Evolutionary conservation across 2,888 invertebrate genomes (phyloP).

Genomic region (Phortica magna): DNA sequence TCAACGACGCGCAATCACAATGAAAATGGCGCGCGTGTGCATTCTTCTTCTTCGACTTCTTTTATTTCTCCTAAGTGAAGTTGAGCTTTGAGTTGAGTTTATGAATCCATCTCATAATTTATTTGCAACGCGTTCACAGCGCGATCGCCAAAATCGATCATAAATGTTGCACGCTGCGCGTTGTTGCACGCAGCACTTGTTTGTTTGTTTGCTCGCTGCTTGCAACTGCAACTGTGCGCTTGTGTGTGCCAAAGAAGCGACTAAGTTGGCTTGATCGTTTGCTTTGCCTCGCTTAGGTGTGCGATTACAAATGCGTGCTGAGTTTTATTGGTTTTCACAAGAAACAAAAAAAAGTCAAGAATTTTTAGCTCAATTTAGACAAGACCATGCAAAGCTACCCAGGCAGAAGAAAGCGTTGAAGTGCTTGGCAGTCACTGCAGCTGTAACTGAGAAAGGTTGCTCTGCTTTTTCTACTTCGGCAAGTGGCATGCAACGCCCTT

Average conservation of each 20-base stretch:
- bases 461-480: too few species aligned
- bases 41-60: conserved; percentile 12
- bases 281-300: background rate
- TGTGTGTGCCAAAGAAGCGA: background rate
- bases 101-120: conserved; percentile 47
- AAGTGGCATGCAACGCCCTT: too few species aligned
- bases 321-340: background rate
- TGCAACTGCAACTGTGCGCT: background rate
- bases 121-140: conserved; percentile 48
- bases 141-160: conserved; percentile 48
- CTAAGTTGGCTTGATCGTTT: background rate
- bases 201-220: background rate
- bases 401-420: too few species aligned
- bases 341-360: background rate
- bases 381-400: too few species aligned
- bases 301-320: background rate
- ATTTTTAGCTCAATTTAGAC: background rate
- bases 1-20: conserved; percentile 54
- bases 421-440: too few species aligned
- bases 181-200: conserved; percentile 1
- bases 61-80: conserved; percentile 43
- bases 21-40: conserved; percentile 54
- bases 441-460: too few species aligned
- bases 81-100: background rate
- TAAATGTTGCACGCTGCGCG: conserved; percentile 30